These are phyloP conservation scores for Protobothrops mucrosquamatus DNA, from an alignment of 2,113 vertebrate species.

Conservation along the genomic window DNA sequence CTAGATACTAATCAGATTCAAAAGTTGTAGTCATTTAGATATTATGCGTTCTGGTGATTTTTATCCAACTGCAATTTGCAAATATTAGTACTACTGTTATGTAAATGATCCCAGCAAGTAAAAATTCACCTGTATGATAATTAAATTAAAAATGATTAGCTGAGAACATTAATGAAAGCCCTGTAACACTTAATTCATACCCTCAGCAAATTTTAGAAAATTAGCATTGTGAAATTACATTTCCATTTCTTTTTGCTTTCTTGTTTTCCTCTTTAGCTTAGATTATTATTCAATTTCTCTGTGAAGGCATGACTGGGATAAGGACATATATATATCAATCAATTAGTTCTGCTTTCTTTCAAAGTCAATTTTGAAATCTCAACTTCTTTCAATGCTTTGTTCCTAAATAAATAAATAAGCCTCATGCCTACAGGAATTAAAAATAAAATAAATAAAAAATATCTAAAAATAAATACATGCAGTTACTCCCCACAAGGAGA, in stretches of 20 bases:
- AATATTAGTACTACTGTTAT: slow-evolving; percentile 53
- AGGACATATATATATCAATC: neutral
- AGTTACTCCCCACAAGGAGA: neutral
- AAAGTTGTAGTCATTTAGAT: slow-evolving; percentile 46
- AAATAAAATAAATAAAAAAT: no score
- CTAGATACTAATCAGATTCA: slow-evolving; percentile 51
- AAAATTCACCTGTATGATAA: slow-evolving; percentile 56
- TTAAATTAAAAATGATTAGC: slow-evolving; percentile 59
- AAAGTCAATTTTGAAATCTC: neutral
- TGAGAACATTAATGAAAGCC: slow-evolving; percentile 46
- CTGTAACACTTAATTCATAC: slow-evolving; percentile 21
- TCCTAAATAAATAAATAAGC: neutral
- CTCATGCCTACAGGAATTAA: neutral
- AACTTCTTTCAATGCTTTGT: neutral
- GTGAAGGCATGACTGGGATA: neutral
- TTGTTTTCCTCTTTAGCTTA: neutral
- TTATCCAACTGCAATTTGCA: slow-evolving; percentile 60
- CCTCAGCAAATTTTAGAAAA: slow-evolving; percentile 13
- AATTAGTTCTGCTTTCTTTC: neutral
- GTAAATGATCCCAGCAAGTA: slow-evolving; percentile 53
- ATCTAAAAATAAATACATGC: neutral
- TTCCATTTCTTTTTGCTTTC: neutral
- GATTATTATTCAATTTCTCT: neutral
- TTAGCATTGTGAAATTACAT: neutral
- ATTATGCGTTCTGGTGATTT: slow-evolving; percentile 50